Percentiles rank a stretch among this genome's conserved stretches.
Evolutionary conservation across 1,140 invertebrate species (phyloP).

Genomic region (Halotydeus destructor): DNA sequence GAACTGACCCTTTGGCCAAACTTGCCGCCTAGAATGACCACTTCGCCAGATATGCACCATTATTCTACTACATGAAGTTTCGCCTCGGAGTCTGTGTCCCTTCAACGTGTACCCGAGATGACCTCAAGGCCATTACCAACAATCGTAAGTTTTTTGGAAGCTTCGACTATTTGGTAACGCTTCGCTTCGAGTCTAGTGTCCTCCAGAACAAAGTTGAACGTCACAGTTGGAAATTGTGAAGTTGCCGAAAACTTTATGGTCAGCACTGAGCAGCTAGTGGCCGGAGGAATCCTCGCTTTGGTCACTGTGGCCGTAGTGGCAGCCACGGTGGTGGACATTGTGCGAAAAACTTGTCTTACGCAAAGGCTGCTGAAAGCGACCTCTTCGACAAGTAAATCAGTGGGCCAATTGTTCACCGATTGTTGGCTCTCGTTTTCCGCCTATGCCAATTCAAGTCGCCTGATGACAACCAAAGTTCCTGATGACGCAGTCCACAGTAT

Average conservation of each 20-base stretch:
- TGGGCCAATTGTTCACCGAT: not conserved
- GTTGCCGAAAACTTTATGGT: not conserved
- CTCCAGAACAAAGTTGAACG: not conserved
- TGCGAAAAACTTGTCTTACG: not conserved
- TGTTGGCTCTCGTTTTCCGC: not conserved
- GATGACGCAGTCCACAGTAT: not conserved
- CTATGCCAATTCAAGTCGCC: not conserved
- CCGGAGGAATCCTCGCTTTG: not conserved
- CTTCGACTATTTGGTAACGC: too few species aligned
- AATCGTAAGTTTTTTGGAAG: slow-evolving; percentile 12
- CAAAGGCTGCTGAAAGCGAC: not conserved
- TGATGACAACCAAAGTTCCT: not conserved
- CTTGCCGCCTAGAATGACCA: slow-evolving; percentile 1
- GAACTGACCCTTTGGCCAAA: too few species aligned
- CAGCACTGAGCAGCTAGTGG: not conserved
- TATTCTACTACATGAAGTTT: slow-evolving; percentile 13
- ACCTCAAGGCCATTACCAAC: slow-evolving; percentile 7
- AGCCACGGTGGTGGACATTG: not conserved
- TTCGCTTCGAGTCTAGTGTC: not conserved
- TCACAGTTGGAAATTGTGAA: not conserved
- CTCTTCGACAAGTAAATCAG: too few species aligned
- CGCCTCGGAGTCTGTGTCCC: slow-evolving; percentile 14
- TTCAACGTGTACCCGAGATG: slow-evolving; percentile 5
- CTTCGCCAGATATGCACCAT: slow-evolving; percentile 1
- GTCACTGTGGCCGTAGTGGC: not conserved